Base-by-base conservation (phyloP, 2,113 vertebrate species). In the Parus major region DNA sequence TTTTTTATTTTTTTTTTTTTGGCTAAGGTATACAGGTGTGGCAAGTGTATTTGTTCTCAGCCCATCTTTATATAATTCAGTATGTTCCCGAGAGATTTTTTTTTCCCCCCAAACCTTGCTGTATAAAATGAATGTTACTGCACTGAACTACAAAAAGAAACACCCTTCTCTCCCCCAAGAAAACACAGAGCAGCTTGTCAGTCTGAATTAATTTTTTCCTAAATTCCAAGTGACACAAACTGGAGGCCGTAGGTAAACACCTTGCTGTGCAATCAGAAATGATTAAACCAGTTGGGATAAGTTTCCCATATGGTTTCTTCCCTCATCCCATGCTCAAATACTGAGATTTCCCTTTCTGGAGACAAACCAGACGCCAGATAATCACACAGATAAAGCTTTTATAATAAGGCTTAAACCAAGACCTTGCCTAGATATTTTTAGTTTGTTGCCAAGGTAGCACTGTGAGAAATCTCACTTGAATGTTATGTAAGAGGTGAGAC, bases 401-500 rank as follows among this genome's bases (percentile, higher is more conserved):
- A 95, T 91, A 98, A 98, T 95, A 97, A 97, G 98, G 97, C 97
- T 98, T 97, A 98, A 96, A 97, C 97, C 97, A 95, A 98, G 97
- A 98, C 98, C 98, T 98, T 97, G 97, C 97, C 97, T 98, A 96
- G 97, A 95, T 98, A 98, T 98, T 98, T 98, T 98, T 98, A 98
- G 98, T 98, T 97, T 98, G 98, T 98, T 98, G 97, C 98, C 98
- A 98, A 98, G 98, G 98, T 98, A 98, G 98, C 98, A 97, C 97
- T 97, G 97, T 97, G 97, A 98, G 98, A 97, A 97, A 96, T 98
- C 97, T 97, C 98, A 97, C 97, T 98, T 98, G 97, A 97, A 98
- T 98, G 98, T 98, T 98, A 98, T 93, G 95, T 98, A 98, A 98
- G 98, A 97, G 97, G 97, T 98, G 98, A 98, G 97, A 98, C 97